Evolutionary conservation across 1,140 invertebrate species (phyloP), one percentile per base, ranked within the genome.

Genomic region (Eurosta solidaginis): DNA sequence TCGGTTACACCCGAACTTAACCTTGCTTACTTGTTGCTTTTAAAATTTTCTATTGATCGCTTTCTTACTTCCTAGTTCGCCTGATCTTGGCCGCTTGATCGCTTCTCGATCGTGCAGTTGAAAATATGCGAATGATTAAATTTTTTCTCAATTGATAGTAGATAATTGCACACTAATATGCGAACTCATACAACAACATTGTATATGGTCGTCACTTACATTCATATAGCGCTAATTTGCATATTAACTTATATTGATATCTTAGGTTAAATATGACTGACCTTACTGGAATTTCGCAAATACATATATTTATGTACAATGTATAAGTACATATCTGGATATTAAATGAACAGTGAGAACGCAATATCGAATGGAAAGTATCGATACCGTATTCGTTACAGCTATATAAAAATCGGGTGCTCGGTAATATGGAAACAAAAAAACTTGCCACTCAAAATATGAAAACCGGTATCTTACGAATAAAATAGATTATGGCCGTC

Each of bases 41-140:
- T n/a, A n/a, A 68, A 68, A 68, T 33, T 68, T n/a, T 68, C 33
- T 29, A 40, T 68, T 40, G 33, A 20, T 68, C 40, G 59, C 40
- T 68, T 68, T 68, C 40, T 17, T 68, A 68, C 59, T 68, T 68
- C 59, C 59, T 68, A 68, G 59, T 40, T 40, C 59, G 59, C 59
- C 40, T 68, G 59, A 68, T 68, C 59, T 68, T 40, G 59, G 59
- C 59, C 59, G 59, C 59, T 68, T 68, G 59, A 68, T 22, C 33
- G 59, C 59, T 42, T 7, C 59, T 42, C 59, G 59, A 68, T 68
- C 59, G 59, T 68, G 59, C 59, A 68, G 59, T 33, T 9, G 17
- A 68, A 68, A 68, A 33, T 42, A 40, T 68, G 59, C 59, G 59
- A 68, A 68, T 68, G 33, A 68, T 68, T 68, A 29, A 68, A 68